phyloP scores from a whole-genome alignment of 1,140 invertebrate species.

The Thalassaphorura encarpata region DNA sequence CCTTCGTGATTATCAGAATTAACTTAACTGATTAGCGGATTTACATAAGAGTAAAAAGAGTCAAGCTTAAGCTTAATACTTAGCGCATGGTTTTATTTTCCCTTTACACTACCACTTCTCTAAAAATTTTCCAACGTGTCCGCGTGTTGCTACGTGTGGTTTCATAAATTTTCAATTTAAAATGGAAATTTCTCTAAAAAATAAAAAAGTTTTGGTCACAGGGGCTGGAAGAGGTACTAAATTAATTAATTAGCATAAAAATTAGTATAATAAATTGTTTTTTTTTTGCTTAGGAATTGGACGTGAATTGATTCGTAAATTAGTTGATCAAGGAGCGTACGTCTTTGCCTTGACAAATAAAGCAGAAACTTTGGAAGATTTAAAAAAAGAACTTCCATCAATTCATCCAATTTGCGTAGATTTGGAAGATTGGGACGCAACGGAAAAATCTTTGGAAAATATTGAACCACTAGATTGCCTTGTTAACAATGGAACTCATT shows the following conservation, averaged over 20 bases:
- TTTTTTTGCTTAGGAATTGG: neutral
- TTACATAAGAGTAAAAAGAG: neutral
- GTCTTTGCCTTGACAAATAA: neutral
- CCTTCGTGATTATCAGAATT: too few relatives aligned
- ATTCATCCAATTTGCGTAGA: neutral
- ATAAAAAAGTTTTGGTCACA: neutral
- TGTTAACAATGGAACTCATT: conserved; percentile 78
- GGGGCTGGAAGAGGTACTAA: neutral
- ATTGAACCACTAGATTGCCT: conserved; percentile 56
- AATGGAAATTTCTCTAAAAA: neutral
- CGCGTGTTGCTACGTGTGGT: neutral
- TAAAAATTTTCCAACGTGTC: neutral
- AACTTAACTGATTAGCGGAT: neutral
- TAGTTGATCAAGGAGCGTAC: neutral
- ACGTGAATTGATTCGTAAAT: neutral
- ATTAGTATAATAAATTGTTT: neutral
- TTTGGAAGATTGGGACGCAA: conserved; percentile 41
- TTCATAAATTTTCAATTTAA: neutral
- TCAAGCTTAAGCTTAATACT: neutral
- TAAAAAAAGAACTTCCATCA: neutral
- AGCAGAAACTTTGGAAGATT: neutral
- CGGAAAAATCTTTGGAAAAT: conserved; percentile 46
- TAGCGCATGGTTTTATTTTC: neutral
- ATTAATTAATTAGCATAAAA: too few relatives aligned
- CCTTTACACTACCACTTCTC: neutral